Evolutionary conservation across 2,113 vertebrate species (phyloP), one percentile per base, ranked within the genome.

Genomic region (Rattus rattus): DNA sequence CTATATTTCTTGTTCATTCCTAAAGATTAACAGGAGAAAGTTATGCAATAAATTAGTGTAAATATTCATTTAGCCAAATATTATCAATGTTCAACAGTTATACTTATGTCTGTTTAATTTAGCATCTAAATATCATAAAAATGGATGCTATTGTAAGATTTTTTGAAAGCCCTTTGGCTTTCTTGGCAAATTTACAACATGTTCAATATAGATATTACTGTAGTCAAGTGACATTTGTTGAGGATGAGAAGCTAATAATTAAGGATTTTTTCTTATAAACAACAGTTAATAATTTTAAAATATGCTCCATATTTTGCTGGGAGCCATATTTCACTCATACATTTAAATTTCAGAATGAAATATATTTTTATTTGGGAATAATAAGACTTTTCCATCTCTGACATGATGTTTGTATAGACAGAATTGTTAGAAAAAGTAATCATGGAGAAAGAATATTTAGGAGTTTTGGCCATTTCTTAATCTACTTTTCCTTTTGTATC

Each of bases 281-380:
- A 28, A 85, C 94, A 95, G 36, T 49, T 52, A 83, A n/a, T 49
- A 70, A 52, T 70, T 93, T 88, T 91, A 70, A 22, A 94, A 76
- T 26, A 3, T 47, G 47, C 28, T 56, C 0, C 28, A 73, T 89
- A 43, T 72, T 79, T 86, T 89, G 0, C n/a, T 76, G 5, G 4
- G 7, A 56, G 43, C 9, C 33, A 77, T 89, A 26, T 12, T 81
- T 39, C 2, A 76, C 14, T 76, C 85, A 81, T 65, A 54, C 26
- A 61, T 85, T 10, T 67, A 70, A 0, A 85, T 96, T 65, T 88
- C 65, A 89, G 13, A 86, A 70, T 47, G 26, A 5, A 93, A 92
- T 91, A 69, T 80, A 54, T 94, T 94, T 91, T 92, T 61, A 61
- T 88, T 54, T 89, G 17, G 86, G 61, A 80, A 79, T 88, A 30